These are phyloP conservation scores for Tokudaia muenninki DNA, from an alignment of 2,797 vertebrate genomes.

Conservation along the genomic window DNA sequence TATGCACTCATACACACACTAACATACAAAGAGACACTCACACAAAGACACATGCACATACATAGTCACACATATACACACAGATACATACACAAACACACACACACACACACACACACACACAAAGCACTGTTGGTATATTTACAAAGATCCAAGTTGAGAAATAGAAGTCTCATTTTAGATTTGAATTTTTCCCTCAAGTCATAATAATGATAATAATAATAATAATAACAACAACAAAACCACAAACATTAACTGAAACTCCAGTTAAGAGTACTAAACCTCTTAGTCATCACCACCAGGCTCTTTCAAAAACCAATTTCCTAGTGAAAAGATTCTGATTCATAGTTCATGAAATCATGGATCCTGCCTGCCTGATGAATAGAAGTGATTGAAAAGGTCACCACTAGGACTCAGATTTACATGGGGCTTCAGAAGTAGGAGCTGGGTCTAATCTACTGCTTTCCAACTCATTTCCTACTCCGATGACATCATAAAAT, in stretches of 20 bases:
- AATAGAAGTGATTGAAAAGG: conserved; percentile 10
- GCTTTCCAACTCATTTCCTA: background rate
- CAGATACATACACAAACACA: background rate
- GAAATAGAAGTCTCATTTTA: conserved; percentile 81
- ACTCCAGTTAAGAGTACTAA: conserved; percentile 55
- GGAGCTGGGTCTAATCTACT: background rate
- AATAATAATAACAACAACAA: conserved; percentile 57
- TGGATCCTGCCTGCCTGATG: conserved; percentile 5
- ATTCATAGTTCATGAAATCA: conserved; percentile 54
- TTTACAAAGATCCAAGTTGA: conserved; percentile 83
- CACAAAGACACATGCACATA: background rate
- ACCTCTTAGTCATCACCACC: conserved; percentile 73
- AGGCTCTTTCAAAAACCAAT: conserved; percentile 72
- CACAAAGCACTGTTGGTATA: conserved; percentile 54
- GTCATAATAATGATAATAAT: conserved; percentile 69
- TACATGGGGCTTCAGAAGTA: background rate
- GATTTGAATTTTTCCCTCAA: conserved; percentile 75
- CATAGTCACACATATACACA: background rate
- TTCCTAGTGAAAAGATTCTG: conserved; percentile 71
- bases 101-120: background rate
- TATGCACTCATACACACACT: background rate
- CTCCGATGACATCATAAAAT: background rate
- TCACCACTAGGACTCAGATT: background rate
- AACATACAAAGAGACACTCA: background rate
- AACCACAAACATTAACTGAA: conserved; percentile 74